Percentiles rank a stretch among this genome's conserved stretches.
phyloP scores from a whole-genome alignment of 1,140 invertebrate species.

The Trypoxylus dichotomus region DNA sequence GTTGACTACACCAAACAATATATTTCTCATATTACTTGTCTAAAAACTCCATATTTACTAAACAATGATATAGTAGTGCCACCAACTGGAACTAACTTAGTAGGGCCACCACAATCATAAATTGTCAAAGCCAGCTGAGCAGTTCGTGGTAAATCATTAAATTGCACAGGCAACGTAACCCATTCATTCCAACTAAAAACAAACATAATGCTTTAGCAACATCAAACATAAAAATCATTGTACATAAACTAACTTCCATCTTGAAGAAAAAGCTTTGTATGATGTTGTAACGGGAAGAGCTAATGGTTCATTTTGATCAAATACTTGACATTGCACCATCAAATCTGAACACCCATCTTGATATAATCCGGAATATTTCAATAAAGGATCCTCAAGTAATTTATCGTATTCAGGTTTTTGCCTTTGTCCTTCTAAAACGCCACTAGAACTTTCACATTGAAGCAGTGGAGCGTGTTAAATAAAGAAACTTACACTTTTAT shows the following conservation, averaged over 20 bases:
- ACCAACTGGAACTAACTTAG: conserved; percentile 80
- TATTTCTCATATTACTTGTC: conserved; percentile 61
- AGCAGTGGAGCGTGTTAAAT: conserved; percentile 16
- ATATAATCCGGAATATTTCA: conserved; percentile 89
- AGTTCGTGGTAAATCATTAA: conserved; percentile 88
- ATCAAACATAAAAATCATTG: neutral
- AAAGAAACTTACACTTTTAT: conserved; percentile 85
- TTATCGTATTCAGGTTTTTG: conserved; percentile 86
- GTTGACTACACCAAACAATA: neutral
- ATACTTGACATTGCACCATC: conserved; percentile 86
- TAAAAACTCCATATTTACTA: conserved; percentile 88
- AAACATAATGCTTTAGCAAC: neutral
- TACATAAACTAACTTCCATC: conserved; percentile 85
- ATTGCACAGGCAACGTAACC: conserved; percentile 89
- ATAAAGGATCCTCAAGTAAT: conserved; percentile 82
- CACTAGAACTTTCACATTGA: conserved; percentile 62
- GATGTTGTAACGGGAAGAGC: conserved; percentile 88
- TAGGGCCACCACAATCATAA: conserved; percentile 89
- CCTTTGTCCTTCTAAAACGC: conserved; percentile 90
- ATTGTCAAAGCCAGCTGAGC: conserved; percentile 89
- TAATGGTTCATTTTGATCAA: conserved; percentile 79
- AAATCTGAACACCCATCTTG: conserved; percentile 81
- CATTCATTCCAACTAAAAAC: conserved; percentile 93
- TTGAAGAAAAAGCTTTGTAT: conserved; percentile 89
- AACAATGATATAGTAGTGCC: conserved; percentile 90